Evolutionary conservation across 1,140 invertebrate species (phyloP).

Genomic region (Phymastichus coffea): DNA sequence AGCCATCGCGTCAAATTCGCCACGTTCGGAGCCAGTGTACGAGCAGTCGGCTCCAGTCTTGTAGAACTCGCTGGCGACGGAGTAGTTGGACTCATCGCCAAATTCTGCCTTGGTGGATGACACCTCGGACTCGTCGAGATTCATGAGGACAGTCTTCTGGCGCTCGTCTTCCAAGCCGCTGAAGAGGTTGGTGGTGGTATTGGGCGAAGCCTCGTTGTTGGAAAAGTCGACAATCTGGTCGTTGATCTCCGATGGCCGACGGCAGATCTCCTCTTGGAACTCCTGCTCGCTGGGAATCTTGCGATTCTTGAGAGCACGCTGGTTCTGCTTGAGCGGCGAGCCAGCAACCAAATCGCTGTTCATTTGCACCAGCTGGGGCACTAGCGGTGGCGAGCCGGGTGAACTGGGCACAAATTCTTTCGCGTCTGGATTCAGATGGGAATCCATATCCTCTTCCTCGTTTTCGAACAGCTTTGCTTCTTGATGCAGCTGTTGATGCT

Average conservation of each 20-base stretch:
- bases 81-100: slow-evolving; percentile 55
- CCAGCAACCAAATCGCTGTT: slow-evolving; percentile 62
- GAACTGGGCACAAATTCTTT: slow-evolving; percentile 68
- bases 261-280: slow-evolving; percentile 62
- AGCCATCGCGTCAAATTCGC: slow-evolving; percentile 60
- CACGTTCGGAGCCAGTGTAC: slow-evolving; percentile 32
- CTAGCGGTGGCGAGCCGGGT: slow-evolving; percentile 45
- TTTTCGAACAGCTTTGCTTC: too few species aligned
- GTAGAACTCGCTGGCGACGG: slow-evolving; percentile 34
- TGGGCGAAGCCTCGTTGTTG: slow-evolving; percentile 52
- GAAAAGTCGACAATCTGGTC: slow-evolving; percentile 51
- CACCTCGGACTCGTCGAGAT: slow-evolving; percentile 54
- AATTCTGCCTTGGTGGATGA: slow-evolving; percentile 57
- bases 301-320: slow-evolving; percentile 60
- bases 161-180: not conserved
- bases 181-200: not conserved
- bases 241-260: slow-evolving; percentile 61
- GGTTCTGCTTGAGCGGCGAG: slow-evolving; percentile 62
- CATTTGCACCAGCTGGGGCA: slow-evolving; percentile 40
- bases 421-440: slow-evolving; percentile 71
- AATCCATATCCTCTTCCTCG: slow-evolving; percentile 58
- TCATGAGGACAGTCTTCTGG: not conserved
- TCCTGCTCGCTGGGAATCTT: slow-evolving; percentile 64
- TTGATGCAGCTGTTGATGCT: too few species aligned
- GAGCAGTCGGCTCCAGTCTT: slow-evolving; percentile 41